Conservation (phyloP, 2,888 invertebrate genomes). For the Gastrophysa polygoni region DNA sequence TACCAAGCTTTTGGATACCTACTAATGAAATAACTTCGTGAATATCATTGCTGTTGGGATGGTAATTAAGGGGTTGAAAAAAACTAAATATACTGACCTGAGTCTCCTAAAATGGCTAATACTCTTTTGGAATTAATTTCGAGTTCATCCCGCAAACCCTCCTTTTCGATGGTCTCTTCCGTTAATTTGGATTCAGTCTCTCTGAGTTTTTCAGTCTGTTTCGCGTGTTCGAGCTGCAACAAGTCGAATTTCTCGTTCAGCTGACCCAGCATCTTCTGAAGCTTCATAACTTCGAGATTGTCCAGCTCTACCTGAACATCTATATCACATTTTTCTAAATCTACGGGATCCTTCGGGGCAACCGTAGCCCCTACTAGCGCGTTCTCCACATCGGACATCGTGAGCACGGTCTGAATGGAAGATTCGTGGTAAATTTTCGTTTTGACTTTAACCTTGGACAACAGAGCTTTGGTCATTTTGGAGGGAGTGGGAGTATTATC, state of each 20-base stretch:
- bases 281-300: conserved; percentile 67
- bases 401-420: conserved; percentile 76
- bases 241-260: conserved; percentile 67
- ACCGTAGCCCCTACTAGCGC: conserved; percentile 68
- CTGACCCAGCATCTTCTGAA: conserved; percentile 65
- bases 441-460: conserved; percentile 58
- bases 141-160: conserved; percentile 75
- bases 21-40: no score
- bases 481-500: conserved; percentile 32
- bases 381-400: conserved; percentile 73
- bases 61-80: not conserved
- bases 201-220: conserved; percentile 58
- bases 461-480: conserved; percentile 51
- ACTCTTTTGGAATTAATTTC: conserved; percentile 76
- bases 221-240: conserved; percentile 59
- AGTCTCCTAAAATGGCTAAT: conserved; percentile 66
- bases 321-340: conserved; percentile 49
- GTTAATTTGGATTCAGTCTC: conserved; percentile 67
- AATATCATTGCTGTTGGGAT: no score
- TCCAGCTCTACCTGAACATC: conserved; percentile 63
- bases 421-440: conserved; percentile 83
- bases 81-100: conserved; percentile 36
- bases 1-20: no score
- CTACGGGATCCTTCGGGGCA: conserved; percentile 47
- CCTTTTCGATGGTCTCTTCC: conserved; percentile 73